A percentile compares a stretch with the other conserved stretches of the same genome.
phyloP scores from a whole-genome alignment of 2,113 vertebrate species.

The Spea bombifrons region DNA sequence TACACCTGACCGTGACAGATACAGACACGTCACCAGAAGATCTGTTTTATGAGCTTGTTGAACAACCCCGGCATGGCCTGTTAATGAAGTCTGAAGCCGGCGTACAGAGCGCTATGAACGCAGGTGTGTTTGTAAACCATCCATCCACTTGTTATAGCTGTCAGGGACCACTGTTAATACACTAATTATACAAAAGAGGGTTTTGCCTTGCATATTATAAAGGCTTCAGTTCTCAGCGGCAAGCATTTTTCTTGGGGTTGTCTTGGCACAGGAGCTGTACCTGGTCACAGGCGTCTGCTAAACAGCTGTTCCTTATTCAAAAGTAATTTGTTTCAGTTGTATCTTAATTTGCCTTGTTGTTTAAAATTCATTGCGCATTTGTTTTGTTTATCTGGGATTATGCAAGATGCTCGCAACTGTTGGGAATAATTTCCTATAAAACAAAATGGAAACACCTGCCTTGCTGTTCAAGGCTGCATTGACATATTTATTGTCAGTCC shows the following conservation, averaged over 20 bases:
- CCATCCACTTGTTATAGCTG: too few species aligned
- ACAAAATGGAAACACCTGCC: not conserved
- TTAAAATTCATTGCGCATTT: not conserved
- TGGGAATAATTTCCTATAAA: not conserved
- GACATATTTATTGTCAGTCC: not conserved
- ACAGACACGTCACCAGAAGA: conserved; percentile 74
- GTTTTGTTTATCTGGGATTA: not conserved
- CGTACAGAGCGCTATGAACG: conserved; percentile 64
- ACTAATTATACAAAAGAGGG: too few species aligned
- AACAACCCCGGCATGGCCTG: conserved; percentile 74
- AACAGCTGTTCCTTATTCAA: not conserved
- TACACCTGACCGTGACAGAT: conserved; percentile 76
- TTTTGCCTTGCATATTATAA: too few species aligned
- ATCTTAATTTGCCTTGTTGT: not conserved
- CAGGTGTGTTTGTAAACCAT: conserved; percentile 64
- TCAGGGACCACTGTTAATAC: too few species aligned
- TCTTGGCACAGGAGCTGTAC: too few species aligned
- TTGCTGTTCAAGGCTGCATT: not conserved
- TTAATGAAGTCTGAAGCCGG: conserved; percentile 67
- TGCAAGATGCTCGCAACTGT: not conserved
- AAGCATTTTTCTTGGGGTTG: too few species aligned
- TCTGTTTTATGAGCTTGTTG: conserved; percentile 85
- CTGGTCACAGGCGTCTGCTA: not conserved
- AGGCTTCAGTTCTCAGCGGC: too few species aligned
- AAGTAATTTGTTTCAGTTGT: not conserved